Evolutionary conservation across 1,140 invertebrate genomes (phyloP).

Genomic region (Meloidogyne hapla): DNA sequence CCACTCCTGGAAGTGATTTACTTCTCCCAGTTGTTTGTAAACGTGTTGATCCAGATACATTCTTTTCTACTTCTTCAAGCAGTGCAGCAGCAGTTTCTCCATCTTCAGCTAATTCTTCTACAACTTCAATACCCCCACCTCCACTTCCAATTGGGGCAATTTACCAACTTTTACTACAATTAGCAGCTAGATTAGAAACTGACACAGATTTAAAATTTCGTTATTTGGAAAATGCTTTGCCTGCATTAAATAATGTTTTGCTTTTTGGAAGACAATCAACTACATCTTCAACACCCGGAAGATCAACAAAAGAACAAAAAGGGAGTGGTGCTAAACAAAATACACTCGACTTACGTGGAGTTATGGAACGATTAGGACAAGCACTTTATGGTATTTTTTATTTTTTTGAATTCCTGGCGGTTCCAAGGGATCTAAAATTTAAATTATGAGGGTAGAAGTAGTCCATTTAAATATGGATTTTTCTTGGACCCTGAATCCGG

Average conservation of each 20-base stretch:
- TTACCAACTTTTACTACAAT: constrained; percentile 15
- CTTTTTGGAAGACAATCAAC: constrained; percentile 4
- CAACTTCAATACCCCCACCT: not conserved
- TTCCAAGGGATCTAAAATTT: too few species aligned
- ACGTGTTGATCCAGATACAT: constrained; percentile 39
- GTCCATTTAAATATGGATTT: too few species aligned
- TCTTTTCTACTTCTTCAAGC: constrained; percentile 22
- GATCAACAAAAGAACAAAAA: constrained; percentile 4
- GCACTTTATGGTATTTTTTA: constrained; percentile 3
- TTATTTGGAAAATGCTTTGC: constrained; percentile 34
- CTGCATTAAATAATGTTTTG: constrained; percentile 26
- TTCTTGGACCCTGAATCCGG: too few species aligned
- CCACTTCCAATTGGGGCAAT: constrained; percentile 25
- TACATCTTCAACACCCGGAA: not conserved
- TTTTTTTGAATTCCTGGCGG: not conserved
- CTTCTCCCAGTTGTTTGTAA: constrained; percentile 34
- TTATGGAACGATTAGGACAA: constrained; percentile 3
- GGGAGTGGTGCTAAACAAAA: constrained; percentile 1
- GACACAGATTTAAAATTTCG: constrained; percentile 35
- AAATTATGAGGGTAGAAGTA: too few species aligned
- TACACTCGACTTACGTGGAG: not conserved
- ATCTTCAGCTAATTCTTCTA: not conserved
- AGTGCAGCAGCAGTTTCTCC: not conserved
- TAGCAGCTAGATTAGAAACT: constrained; percentile 27
- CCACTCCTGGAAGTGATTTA: not conserved